Base-by-base conservation (phyloP, 2,888 invertebrate species). In the Eumerus sabulonum region DNA sequence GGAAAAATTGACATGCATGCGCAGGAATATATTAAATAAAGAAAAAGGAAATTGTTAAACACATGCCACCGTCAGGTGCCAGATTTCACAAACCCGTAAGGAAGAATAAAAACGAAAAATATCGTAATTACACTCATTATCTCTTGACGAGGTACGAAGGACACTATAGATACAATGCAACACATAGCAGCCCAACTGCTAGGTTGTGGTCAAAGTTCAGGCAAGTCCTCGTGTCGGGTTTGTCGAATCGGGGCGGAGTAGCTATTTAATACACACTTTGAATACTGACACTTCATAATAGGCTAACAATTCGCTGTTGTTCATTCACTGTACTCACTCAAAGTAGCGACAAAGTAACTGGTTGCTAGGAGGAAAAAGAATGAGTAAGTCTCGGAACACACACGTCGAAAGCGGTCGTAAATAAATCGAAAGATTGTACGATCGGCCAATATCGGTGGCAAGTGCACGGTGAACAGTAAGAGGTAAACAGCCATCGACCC, bases 351-450 rank as follows among this genome's bases (percentile, higher is more conserved):
- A n/a, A n/a, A n/a, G n/a, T n/a, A n/a, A n/a, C n/a, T 40, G 11
- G 40, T n/a, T 11, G 11, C 42, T 50, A 40, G 27, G 7, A 27
- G 27, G 27, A 27, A 27, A n/a, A n/a, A n/a, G n/a, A n/a, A n/a
- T n/a, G n/a, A n/a, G n/a, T n/a, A n/a, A n/a, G n/a, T n/a, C n/a
- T 27, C 27, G 27, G 79, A 74, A 79, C 79, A 74, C 79, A 79
- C 79, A 79, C 74, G 79, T 73, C 45, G 77, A 35, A 17, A 54
- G 12, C 50, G 35, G 63, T 45, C 63, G 77, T 60, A 68, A 79
- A 79, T 74, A 70, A 79, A 79, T 74, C 79, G 74, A 74, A 60
- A 64, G 59, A 74, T 76, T 66, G 44, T 51, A 17, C 60, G 76
- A 71, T 44, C 27, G 35, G 64, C 48, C 63, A 67, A 53, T 77